Conservation (phyloP, 2,888 invertebrate genomes). For the Sisyra nigra region DNA sequence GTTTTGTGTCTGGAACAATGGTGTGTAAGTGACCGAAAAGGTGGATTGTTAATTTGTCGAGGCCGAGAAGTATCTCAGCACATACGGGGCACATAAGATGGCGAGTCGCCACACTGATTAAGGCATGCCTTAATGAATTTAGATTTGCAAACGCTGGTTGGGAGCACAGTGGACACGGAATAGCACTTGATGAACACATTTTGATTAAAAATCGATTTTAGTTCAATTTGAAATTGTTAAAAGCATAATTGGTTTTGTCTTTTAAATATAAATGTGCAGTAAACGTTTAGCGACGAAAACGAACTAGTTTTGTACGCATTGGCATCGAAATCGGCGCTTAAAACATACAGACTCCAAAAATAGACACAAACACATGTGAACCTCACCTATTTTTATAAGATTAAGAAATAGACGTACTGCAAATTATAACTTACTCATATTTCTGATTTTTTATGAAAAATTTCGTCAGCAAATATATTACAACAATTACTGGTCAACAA, state of each 20-base stretch:
- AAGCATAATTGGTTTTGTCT: no score
- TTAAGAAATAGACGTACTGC: no score
- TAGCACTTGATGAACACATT: conserved; percentile 7
- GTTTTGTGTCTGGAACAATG: conserved; percentile 2
- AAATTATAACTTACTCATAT: no score
- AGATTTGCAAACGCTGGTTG: conserved; percentile 55
- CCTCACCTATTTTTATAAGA: conserved; percentile 2
- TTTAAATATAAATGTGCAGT: no score
- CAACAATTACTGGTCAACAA: no score
- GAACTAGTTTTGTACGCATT: no score
- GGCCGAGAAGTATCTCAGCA: conserved; percentile 52
- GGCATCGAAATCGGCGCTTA: neutral
- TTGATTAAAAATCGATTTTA: neutral
- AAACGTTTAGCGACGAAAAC: no score
- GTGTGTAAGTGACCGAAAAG: conserved; percentile 49
- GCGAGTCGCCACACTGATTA: conserved; percentile 60
- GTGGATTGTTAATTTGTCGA: conserved; percentile 73
- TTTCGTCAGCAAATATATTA: no score
- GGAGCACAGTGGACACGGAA: conserved; percentile 63
- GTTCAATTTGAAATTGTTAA: no score
- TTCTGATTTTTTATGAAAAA: no score
- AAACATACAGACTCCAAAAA: neutral
- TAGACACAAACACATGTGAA: neutral
- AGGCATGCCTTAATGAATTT: conserved; percentile 49
- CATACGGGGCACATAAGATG: conserved; percentile 64